A percentile compares a stretch with the other conserved stretches of the same genome.
phyloP scores from a whole-genome alignment of 2,888 invertebrate species.

The Xylocampa areola region DNA sequence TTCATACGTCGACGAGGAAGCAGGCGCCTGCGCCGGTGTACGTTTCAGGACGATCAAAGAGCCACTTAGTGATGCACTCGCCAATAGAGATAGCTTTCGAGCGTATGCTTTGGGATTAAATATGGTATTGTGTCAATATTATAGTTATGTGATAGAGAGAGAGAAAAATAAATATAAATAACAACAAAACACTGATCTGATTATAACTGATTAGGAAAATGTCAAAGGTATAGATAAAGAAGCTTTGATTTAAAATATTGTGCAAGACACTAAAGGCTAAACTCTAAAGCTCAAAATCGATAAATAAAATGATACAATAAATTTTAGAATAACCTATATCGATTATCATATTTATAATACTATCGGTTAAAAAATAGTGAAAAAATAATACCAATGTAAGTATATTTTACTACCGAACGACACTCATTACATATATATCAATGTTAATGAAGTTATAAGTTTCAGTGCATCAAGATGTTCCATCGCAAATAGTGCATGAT shows the following conservation, averaged over 20 bases:
- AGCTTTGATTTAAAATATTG: too few relatives aligned
- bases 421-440: not conserved
- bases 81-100: slow-evolving; percentile 59
- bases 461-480: slow-evolving; percentile 7
- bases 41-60: slow-evolving; percentile 76
- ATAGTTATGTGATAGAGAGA: slow-evolving; percentile 7
- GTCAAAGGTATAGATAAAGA: too few relatives aligned
- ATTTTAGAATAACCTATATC: too few relatives aligned
- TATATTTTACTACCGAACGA: not conserved
- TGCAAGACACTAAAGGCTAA: too few relatives aligned
- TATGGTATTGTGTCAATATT: slow-evolving; percentile 39
- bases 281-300: too few relatives aligned
- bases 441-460: slow-evolving; percentile 10
- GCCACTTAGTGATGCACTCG: slow-evolving; percentile 70
- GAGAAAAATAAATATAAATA: not conserved
- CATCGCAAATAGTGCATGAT: slow-evolving; percentile 44
- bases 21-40: slow-evolving; percentile 62
- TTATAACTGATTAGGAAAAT: too few relatives aligned
- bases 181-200: too few relatives aligned
- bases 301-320: too few relatives aligned
- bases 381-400: not conserved
- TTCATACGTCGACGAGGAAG: slow-evolving; percentile 77
- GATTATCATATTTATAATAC: too few relatives aligned
- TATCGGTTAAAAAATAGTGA: not conserved
- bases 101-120: slow-evolving; percentile 45